Base-by-base conservation (phyloP, 2,797 vertebrate genomes). In the Diglossa cyanea region DNA sequence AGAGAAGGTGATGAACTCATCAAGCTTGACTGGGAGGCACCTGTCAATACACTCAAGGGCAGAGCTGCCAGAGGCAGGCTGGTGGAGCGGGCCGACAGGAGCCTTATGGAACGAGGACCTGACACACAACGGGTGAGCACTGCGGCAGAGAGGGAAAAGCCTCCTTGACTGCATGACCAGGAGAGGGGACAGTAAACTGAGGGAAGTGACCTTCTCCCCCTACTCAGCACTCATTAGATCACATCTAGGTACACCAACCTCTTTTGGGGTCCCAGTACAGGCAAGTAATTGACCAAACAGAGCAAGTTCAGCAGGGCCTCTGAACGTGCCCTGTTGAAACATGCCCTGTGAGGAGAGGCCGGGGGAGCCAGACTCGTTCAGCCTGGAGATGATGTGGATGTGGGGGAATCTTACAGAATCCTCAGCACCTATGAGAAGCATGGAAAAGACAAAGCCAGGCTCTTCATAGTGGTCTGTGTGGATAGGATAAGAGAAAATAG, bases 291-390 rank as follows among this genome's bases (percentile, higher is more conserved):
- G 42, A 9, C 12, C 61, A 76, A 48, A 6, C 40, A 35, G 6
- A 57, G 8, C 17, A 65, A 57, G 23, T 48, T 79, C 50, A 79
- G 11, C 35, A 62, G 44, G n/a, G 24, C 45, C 12, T 23, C 44
- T 45, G 44, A 23, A 45, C 4, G 11, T 45, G 44, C 44, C 21
- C 45, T 13, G 31, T 17, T 47, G 37, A 67, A 81, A 47, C 0
- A 1, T 25, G 37, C 8, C 16, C 18, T 53, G 17, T 40, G 68
- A 63, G 28, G 20, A 8, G 54, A 53, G 45, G 33, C 30, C 5
- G 10, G 33, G 21, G 2, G 9, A 66, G 30, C 39, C 0, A 1
- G 33, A 73, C 16, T 67, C 0, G 1, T 23, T 58, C 45, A 60
- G 23, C 18, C 23, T 45, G 53, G 39, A 45, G 23, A 67, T 20